A percentile compares a stretch with the other conserved stretches of the same genome.
Evolutionary conservation across 2,888 invertebrate species (phyloP).

Genomic region (Drosophila mulleri): DNA sequence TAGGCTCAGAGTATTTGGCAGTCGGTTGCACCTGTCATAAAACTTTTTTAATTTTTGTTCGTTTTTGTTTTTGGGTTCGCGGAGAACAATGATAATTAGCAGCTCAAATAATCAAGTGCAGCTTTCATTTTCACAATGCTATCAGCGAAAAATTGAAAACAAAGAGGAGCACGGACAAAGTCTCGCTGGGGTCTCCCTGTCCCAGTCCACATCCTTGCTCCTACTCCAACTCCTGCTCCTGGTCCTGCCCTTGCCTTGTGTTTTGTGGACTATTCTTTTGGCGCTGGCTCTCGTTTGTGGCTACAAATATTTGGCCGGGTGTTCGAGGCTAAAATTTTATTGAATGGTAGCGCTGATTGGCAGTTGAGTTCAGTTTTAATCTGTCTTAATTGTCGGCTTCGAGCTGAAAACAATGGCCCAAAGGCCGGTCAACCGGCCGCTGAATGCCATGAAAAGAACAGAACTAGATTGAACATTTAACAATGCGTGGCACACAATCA

Average conservation of each 20-base stretch:
- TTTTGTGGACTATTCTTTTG: slow-evolving; percentile 30
- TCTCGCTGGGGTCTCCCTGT: slow-evolving; percentile 18
- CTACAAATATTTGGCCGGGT: slow-evolving; percentile 73
- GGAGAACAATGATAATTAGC: slow-evolving; percentile 69
- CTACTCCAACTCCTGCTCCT: neutral
- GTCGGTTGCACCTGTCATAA: slow-evolving; percentile 1
- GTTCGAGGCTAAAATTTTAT: slow-evolving; percentile 74
- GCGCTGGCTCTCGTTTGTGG: slow-evolving; percentile 54
- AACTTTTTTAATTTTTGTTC: neutral
- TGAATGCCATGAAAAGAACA: slow-evolving; percentile 1
- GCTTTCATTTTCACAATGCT: slow-evolving; percentile 72
- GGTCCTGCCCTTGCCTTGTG: neutral
- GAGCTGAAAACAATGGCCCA: slow-evolving; percentile 53
- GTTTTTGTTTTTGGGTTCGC: slow-evolving; percentile 3
- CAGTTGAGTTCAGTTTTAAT: slow-evolving; percentile 60
- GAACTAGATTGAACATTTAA: neutral
- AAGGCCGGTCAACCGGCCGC: slow-evolving; percentile 3
- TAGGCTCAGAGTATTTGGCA: neutral
- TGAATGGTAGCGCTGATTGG: slow-evolving; percentile 73
- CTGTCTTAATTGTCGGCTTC: slow-evolving; percentile 67
- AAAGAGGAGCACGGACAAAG: slow-evolving; percentile 56
- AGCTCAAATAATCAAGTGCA: slow-evolving; percentile 75
- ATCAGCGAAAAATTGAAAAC: slow-evolving; percentile 45
- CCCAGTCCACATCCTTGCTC: neutral
- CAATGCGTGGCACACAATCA: neutral